Base-by-base conservation (phyloP, 2,113 vertebrate genomes). In the Gorilla gorilla region DNA sequence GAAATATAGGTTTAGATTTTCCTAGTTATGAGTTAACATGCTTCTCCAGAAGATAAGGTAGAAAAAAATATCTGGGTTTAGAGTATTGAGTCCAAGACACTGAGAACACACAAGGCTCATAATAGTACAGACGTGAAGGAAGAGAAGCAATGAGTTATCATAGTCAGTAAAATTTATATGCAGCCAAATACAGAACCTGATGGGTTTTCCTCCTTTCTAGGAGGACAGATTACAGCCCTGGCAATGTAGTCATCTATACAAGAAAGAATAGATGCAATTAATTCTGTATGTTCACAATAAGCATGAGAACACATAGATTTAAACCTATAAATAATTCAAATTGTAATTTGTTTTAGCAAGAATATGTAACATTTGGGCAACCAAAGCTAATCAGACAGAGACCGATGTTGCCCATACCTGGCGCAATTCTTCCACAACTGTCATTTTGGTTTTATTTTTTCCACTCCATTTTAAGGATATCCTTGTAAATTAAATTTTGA, bases 41-140 rank as follows among this genome's bases (percentile, higher is more conserved):
- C 23, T 79, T 43, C 32, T 83, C 23, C 35, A 88, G 48, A 94
- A 96, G 94, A 94, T 30, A 92, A 96, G 9, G 6, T 72, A 11
- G 45, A 55, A 16, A 50, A 57, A 73, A 72, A 90, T 40, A 43
- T 23, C 3, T 90, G 32, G 27, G 57, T 79, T 70, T 92, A 83
- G 30, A 89, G 6, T 32, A 61, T 68, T 10, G 38, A 23, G 9
- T 76, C 18, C 14, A 93, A 89, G 48, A 70, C 45, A 82, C 43
- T 55, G 52, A 92, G 68, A 96, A 86, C 16, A 89, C 1, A 59
- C 1, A 25, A 50, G 16, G 13, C 2, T 61, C 20, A 48, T 13
- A 75, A 8, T 38, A 61, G 8, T 90, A 84, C 16, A 94, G 2
- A 40, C 5, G 86, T 43, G 70, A 79, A 78, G 30, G 35, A 92